Evolutionary conservation across 2,888 invertebrate genomes (phyloP).

Genomic region (Microctonus hyperodae): DNA sequence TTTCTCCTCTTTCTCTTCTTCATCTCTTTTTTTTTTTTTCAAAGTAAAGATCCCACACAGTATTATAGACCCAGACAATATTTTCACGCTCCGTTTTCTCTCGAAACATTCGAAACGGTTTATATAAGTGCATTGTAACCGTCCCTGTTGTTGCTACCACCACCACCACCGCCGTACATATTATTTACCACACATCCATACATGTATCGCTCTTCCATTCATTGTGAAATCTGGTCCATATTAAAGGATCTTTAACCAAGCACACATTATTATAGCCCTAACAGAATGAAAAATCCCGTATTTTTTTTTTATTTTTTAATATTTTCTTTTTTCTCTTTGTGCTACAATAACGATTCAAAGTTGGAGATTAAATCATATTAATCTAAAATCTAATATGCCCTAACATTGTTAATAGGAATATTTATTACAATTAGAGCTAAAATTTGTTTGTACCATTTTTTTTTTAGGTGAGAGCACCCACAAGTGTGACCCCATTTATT

Average conservation of each 20-base stretch:
- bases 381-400: slow-evolving; percentile 39
- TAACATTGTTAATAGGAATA: slow-evolving; percentile 55
- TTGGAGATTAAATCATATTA: slow-evolving; percentile 25
- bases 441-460: slow-evolving; percentile 59
- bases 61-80: not conserved
- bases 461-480: slow-evolving; percentile 58
- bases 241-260: not conserved
- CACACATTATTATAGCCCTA: not conserved
- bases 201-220: not conserved
- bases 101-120: not conserved
- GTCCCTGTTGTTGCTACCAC: not conserved
- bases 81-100: not conserved
- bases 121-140: not conserved
- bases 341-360: slow-evolving; percentile 7
- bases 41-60: slow-evolving; percentile 26
- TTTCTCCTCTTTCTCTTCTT: slow-evolving; percentile 6
- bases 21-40: slow-evolving; percentile 1
- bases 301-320: not conserved
- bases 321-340: not conserved
- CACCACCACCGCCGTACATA: not conserved
- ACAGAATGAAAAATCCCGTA: not conserved
- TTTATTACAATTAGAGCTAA: slow-evolving; percentile 61
- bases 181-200: not conserved
- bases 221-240: not conserved
- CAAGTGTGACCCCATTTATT: slow-evolving; percentile 44